A percentile compares a stretch with the other conserved stretches of the same genome.
Conservation (phyloP, 2,113 vertebrate species). For the Vombatus ursinus region DNA sequence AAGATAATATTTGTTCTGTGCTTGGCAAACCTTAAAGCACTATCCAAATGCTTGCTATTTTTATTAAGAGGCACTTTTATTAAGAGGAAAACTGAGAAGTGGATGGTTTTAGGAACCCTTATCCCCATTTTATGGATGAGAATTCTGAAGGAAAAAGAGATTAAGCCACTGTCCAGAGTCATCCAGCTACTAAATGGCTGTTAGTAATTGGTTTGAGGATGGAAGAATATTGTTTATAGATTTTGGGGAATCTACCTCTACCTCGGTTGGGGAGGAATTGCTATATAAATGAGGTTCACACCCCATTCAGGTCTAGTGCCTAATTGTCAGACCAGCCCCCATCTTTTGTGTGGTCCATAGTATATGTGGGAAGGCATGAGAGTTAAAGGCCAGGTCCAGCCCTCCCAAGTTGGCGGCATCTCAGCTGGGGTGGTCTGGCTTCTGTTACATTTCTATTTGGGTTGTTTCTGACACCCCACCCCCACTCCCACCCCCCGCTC, state of each 20-base stretch:
- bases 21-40: background rate
- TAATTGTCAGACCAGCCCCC: background rate
- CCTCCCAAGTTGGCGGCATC: background rate
- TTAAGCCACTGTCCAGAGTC: background rate
- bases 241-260: background rate
- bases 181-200: background rate
- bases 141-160: constrained; percentile 12
- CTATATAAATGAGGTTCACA: background rate
- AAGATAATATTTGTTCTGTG: background rate
- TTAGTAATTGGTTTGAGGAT: background rate
- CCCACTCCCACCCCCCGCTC: no score
- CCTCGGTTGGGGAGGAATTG: background rate
- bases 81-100: background rate
- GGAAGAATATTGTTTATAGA: background rate
- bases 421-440: background rate
- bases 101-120: background rate
- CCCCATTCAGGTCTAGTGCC: background rate
- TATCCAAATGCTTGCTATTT: background rate
- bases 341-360: background rate
- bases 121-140: background rate
- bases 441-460: background rate
- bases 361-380: background rate
- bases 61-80: background rate
- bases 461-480: background rate
- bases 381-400: background rate